Evolutionary conservation across 2,797 vertebrate genomes (phyloP).

Genomic region (Psittacula echo): DNA sequence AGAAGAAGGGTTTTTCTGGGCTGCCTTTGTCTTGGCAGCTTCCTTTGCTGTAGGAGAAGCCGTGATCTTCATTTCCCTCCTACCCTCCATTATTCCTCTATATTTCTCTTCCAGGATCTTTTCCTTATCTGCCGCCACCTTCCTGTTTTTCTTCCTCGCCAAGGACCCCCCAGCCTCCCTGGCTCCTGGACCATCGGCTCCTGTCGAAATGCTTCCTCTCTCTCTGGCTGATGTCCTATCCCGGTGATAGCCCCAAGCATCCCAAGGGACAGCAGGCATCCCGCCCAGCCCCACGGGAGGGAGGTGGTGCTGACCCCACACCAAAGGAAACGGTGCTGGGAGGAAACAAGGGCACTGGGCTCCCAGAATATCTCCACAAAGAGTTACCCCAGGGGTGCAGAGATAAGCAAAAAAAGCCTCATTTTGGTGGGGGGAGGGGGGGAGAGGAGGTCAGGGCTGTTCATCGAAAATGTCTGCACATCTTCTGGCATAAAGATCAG

Average conservation of each 20-base stretch:
- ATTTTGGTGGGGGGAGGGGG: not conserved
- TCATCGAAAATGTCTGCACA: not conserved
- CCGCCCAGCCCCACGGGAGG: not conserved
- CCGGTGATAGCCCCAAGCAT: constrained; percentile 42
- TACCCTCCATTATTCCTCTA: constrained; percentile 29
- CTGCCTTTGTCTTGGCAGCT: constrained; percentile 7
- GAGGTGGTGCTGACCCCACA: not conserved
- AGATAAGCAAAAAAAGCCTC: constrained; percentile 45
- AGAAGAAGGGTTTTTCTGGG: not conserved
- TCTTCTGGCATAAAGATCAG: not conserved
- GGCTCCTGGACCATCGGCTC: constrained; percentile 10
- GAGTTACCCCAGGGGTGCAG: constrained; percentile 25
- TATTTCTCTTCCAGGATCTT: constrained; percentile 37
- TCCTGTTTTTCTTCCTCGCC: constrained; percentile 70
- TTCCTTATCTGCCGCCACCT: constrained; percentile 66
- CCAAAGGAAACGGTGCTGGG: not conserved
- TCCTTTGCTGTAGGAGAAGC: constrained; percentile 35
- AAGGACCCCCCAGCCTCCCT: constrained; percentile 16
- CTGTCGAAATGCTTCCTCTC: constrained; percentile 49
- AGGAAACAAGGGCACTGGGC: not conserved
- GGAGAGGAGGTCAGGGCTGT: constrained; percentile 49
- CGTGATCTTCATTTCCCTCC: not conserved
- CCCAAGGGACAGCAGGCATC: not conserved
- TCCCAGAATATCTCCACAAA: constrained; percentile 23
- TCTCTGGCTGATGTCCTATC: not conserved